Conservation (phyloP, 2,888 invertebrate species). For the Pomacea canaliculata region DNA sequence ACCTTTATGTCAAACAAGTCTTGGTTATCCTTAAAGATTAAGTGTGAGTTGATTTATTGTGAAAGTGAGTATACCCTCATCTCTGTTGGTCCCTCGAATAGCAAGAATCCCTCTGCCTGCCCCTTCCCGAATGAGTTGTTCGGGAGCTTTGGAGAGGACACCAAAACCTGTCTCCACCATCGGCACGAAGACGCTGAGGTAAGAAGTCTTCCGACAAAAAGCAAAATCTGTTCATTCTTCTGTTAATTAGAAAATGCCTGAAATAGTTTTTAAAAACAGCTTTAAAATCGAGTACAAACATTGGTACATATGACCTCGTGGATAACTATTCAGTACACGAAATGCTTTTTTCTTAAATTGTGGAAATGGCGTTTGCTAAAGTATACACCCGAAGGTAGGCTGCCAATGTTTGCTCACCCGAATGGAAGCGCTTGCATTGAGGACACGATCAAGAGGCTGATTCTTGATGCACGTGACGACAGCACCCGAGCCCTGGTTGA, state of each 20-base stretch:
- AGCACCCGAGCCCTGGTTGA: background rate
- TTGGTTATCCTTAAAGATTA: too few relatives aligned
- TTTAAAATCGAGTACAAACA: too few relatives aligned
- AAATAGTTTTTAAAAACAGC: too few relatives aligned
- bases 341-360: too few relatives aligned
- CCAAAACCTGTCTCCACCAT: slow-evolving; percentile 6
- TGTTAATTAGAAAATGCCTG: background rate
- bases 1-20: too few relatives aligned
- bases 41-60: too few relatives aligned
- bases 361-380: too few relatives aligned
- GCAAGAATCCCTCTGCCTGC: slow-evolving; percentile 6
- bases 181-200: slow-evolving; percentile 1
- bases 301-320: too few relatives aligned
- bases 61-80: background rate
- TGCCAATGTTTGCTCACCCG: background rate
- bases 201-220: background rate
- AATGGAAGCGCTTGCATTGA: background rate
- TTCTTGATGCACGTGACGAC: background rate
- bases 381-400: too few relatives aligned
- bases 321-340: too few relatives aligned
- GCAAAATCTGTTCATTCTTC: background rate
- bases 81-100: slow-evolving; percentile 14
- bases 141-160: background rate
- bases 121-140: background rate
- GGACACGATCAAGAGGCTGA: background rate